Base-by-base conservation (phyloP, 35 echinoderm and acorn worm genomes). In the Chiridota heheva region DNA sequence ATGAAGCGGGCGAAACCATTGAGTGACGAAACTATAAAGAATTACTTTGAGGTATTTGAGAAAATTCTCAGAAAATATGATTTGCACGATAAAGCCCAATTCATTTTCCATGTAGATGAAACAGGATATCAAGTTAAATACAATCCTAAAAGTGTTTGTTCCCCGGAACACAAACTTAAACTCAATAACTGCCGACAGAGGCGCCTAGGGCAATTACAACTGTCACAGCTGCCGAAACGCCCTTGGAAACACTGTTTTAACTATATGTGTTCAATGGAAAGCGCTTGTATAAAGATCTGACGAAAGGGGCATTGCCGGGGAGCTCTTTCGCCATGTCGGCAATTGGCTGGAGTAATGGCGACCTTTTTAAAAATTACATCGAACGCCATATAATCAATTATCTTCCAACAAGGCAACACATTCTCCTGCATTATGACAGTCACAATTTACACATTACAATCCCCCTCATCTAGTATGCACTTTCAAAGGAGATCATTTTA, bases 311-410 rank as follows among this genome's bases (percentile, higher is more conserved):
- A 30, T 17, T 32, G 1, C 72, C 46, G 36, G 2, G 72, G 7
- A 69, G 65, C 33, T 29, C 22, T 36, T 69, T 69, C 40, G 24
- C 3, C 31, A 69, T 69, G 65, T 69, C 65, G 1, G 65, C 34
- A 5, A 69, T 30, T 69, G 65, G 65, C 2, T 69, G 65, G 65
- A 69, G 65, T 15, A 69, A 69, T 36, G 65, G 65, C 27, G 37
- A 69, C 24, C 8, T 36, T 20, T 69, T 69, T 16, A 7, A 1
- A 34, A 69, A 7, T 20, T 69, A 38, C 16, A 30, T 69, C 0
- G 1, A 69, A 38, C 7, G 40, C 7, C 65, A 69, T 20, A 36
- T 69, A 5, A 8, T 32, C 1, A 76, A 76, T 17, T 76, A 32
- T 34, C 31, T 76, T 3, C 72, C 72, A 76, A 69, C 5, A 30